Evolutionary conservation across 1,140 invertebrate species (phyloP).

Genomic region (Sarcophaga bullata): DNA sequence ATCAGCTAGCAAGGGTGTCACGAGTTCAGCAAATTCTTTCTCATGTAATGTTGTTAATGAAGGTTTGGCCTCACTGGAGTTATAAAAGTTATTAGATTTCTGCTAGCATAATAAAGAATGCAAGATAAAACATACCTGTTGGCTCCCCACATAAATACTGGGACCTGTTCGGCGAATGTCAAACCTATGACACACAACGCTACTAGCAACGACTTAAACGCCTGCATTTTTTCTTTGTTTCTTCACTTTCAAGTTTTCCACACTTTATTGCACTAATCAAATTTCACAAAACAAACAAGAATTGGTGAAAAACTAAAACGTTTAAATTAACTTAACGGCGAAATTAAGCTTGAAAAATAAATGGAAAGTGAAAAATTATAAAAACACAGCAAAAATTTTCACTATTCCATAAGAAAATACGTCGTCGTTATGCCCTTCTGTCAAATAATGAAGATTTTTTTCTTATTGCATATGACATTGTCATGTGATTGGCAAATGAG

Average conservation of each 20-base stretch:
- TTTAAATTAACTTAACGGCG: conserved; percentile 1
- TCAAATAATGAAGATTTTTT: conserved; percentile 11
- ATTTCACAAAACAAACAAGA: not conserved
- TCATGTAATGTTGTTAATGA: conserved; percentile 54
- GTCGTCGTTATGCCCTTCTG: conserved; percentile 1
- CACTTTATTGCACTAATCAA: not conserved
- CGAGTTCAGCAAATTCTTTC: conserved; percentile 52
- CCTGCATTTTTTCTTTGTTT: conserved; percentile 27
- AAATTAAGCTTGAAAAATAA: conserved; percentile 15
- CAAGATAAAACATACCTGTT: conserved; percentile 54
- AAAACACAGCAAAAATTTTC: not conserved
- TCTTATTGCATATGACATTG: conserved; percentile 4
- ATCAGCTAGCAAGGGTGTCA: conserved; percentile 52
- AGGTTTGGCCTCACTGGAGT: conserved; percentile 43
- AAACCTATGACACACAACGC: conserved; percentile 60
- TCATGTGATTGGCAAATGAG: conserved; percentile 10
- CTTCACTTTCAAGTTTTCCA: not conserved
- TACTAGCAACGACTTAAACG: conserved; percentile 58
- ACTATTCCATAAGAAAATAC: conserved; percentile 26
- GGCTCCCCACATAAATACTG: conserved; percentile 61
- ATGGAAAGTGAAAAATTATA: conserved; percentile 9
- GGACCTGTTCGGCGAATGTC: conserved; percentile 59
- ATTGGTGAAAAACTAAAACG: not conserved
- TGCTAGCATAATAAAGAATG: not conserved
- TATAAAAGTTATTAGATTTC: not conserved